phyloP scores from a whole-genome alignment of 1,140 invertebrate species.

The Anoplolepis gracilipes region DNA sequence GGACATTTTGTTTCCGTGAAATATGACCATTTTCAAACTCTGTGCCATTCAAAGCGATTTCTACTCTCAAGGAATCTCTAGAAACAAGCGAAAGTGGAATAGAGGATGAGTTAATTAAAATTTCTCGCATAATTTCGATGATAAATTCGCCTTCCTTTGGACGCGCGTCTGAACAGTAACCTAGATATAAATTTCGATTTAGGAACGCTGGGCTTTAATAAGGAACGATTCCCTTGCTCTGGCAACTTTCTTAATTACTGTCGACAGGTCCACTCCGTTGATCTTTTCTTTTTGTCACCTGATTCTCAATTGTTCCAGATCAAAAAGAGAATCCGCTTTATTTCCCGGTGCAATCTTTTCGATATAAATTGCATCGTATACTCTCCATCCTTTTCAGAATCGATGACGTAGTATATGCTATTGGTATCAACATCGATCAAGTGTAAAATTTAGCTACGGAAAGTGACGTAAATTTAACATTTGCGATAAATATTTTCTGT shows the following conservation, averaged over 20 bases:
- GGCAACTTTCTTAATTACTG: slow-evolving; percentile 75
- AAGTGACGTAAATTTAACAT: background rate
- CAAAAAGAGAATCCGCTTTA: background rate
- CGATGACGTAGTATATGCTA: background rate
- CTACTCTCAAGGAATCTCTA: slow-evolving; percentile 14
- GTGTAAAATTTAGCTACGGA: slow-evolving; percentile 10
- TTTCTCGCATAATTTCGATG: slow-evolving; percentile 68
- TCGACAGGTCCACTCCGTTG: slow-evolving; percentile 17
- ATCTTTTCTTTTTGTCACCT: background rate
- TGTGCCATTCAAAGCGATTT: slow-evolving; percentile 7
- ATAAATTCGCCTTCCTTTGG: slow-evolving; percentile 67
- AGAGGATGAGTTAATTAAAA: slow-evolving; percentile 74
- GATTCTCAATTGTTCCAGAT: slow-evolving; percentile 31
- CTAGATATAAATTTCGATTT: slow-evolving; percentile 74
- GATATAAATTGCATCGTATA: slow-evolving; percentile 19
- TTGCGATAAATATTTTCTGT: background rate
- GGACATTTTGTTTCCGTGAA: background rate
- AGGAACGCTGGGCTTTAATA: slow-evolving; percentile 71
- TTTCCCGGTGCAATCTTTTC: background rate
- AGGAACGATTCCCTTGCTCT: slow-evolving; percentile 58
- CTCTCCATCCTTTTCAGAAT: background rate
- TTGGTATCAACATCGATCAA: slow-evolving; percentile 9
- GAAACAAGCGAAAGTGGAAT: slow-evolving; percentile 19
- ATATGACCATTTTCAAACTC: background rate
- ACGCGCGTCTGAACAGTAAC: slow-evolving; percentile 45